Evolutionary conservation across 2,888 invertebrate species (phyloP).

Genomic region (Cosmopolites sordidus): DNA sequence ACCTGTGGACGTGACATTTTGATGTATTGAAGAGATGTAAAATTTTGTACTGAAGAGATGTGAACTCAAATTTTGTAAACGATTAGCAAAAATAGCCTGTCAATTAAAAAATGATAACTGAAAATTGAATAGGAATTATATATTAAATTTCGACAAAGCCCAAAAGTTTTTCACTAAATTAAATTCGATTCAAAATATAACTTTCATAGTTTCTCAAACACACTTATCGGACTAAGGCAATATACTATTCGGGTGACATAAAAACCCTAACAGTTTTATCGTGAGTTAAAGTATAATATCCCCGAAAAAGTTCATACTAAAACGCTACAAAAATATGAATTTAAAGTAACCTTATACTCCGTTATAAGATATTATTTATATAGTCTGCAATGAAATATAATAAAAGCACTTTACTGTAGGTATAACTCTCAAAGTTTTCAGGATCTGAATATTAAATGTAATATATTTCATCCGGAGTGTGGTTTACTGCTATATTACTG

Average conservation of each 20-base stretch:
- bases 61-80: too few species aligned
- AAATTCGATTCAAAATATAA: too few species aligned
- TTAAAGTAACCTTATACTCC: constrained; percentile 15
- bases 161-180: too few species aligned
- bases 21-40: too few species aligned
- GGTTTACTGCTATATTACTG: constrained; percentile 1
- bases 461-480: background rate
- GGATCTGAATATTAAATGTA: constrained; percentile 1
- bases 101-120: too few species aligned
- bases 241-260: constrained; percentile 17
- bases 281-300: constrained; percentile 26
- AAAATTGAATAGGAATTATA: too few species aligned
- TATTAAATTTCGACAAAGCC: too few species aligned
- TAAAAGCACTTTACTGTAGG: background rate
- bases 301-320: constrained; percentile 23
- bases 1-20: too few species aligned
- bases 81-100: too few species aligned
- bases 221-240: constrained; percentile 17
- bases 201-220: too few species aligned
- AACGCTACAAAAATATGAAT: constrained; percentile 24
- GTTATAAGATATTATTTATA: constrained; percentile 9
- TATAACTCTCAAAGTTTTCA: constrained; percentile 1
- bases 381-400: background rate
- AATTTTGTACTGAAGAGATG: too few species aligned
- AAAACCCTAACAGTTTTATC: constrained; percentile 23